These are phyloP conservation scores for Zelostemma sp. DNA, from an alignment of 1,140 invertebrate genomes.

Conservation along the genomic window DNA sequence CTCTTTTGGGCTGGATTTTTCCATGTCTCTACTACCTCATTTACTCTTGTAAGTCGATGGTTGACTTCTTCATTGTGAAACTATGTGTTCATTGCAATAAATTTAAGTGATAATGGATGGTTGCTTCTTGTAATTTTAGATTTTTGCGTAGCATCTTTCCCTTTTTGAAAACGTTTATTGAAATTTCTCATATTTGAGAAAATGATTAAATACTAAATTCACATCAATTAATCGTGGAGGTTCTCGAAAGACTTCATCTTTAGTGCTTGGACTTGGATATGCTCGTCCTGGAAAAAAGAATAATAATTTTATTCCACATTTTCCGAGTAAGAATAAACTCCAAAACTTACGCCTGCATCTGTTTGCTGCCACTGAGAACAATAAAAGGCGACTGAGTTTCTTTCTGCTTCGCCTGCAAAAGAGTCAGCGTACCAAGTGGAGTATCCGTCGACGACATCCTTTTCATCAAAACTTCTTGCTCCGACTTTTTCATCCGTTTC, in stretches of 20 bases:
- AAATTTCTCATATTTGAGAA: too few species aligned
- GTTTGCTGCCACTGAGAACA: constrained; percentile 91
- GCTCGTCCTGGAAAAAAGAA: constrained; percentile 20
- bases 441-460: constrained; percentile 99
- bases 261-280: constrained; percentile 42
- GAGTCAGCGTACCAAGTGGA: constrained; percentile 92
- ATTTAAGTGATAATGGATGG: too few species aligned
- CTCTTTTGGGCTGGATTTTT: background rate
- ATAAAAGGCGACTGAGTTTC: constrained; percentile 96
- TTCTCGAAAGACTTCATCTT: background rate
- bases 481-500: constrained; percentile 94
- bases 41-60: background rate
- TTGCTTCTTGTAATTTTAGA: too few species aligned
- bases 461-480: constrained; percentile 97
- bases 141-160: too few species aligned
- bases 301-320: background rate
- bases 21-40: too few species aligned
- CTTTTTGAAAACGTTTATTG: too few species aligned
- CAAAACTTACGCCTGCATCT: constrained; percentile 67
- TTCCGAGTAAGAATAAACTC: constrained; percentile 3
- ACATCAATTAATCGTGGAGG: too few species aligned
- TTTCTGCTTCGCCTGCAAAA: constrained; percentile 96
- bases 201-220: too few species aligned
- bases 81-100: background rate
- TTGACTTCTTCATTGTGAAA: background rate